phyloP scores from a whole-genome alignment of 2,113 vertebrate species.

The Sphyrna mokarran region DNA sequence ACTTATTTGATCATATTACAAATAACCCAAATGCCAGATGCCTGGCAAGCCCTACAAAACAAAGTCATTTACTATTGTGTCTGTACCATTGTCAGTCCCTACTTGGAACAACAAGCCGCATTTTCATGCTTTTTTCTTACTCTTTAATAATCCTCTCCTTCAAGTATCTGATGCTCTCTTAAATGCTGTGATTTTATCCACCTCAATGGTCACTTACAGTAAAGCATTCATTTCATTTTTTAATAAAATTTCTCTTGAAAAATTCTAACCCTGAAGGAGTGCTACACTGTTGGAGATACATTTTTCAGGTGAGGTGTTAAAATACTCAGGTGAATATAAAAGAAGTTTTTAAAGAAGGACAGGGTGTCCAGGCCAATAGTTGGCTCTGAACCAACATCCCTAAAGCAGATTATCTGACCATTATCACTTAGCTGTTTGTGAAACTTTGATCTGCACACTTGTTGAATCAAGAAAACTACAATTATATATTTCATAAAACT shows the following conservation, averaged over 20 bases:
- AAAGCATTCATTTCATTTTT: neutral
- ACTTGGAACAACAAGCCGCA: neutral
- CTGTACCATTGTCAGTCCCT: neutral
- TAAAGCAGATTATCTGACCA: too few species aligned
- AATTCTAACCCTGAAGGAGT: neutral
- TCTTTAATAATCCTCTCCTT: neutral
- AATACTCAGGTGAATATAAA: neutral
- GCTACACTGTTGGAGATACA: neutral
- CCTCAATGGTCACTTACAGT: neutral
- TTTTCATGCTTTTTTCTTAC: neutral
- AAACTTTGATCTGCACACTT: too few species aligned
- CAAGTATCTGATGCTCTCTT: neutral
- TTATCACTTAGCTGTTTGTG: too few species aligned
- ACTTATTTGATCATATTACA: neutral
- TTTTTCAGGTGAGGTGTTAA: neutral
- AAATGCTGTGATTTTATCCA: neutral
- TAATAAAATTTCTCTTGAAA: neutral
- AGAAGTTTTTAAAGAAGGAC: neutral
- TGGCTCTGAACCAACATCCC: neutral
- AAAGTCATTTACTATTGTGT: neutral
- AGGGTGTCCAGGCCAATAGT: neutral
- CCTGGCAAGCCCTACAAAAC: too few species aligned
- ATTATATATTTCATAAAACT: constrained; percentile 17
- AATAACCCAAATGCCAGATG: neutral
- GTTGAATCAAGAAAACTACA: neutral